Conservation (phyloP, 2,113 vertebrate genomes). For the Syngnathus floridae region DNA sequence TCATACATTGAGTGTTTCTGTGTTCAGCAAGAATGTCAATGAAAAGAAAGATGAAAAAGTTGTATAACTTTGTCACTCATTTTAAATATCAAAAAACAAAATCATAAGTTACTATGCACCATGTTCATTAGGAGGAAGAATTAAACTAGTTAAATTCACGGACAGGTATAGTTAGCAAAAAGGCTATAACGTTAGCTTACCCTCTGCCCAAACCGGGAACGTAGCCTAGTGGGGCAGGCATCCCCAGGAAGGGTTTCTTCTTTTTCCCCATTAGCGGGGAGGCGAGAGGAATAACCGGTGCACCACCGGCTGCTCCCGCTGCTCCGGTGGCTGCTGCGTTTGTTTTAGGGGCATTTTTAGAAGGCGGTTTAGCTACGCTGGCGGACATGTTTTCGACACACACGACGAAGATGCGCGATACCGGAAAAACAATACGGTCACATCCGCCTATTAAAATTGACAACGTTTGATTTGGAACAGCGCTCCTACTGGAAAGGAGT, state of each 20-base stretch:
- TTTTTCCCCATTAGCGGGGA: constrained; percentile 79
- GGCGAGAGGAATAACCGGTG: constrained; percentile 58
- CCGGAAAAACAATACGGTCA: constrained; percentile 59
- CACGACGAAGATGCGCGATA: constrained; percentile 22
- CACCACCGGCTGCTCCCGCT: constrained; percentile 6
- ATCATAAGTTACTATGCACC: neutral
- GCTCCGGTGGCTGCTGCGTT: constrained; percentile 31
- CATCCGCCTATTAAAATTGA: constrained; percentile 37
- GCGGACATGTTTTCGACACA: constrained; percentile 52
- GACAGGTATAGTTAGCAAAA: neutral
- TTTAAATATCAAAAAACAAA: too few species aligned
- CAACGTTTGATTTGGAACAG: constrained; percentile 15
- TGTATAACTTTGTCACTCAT: too few species aligned
- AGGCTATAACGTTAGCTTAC: constrained; percentile 67
- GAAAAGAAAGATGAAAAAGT: too few species aligned
- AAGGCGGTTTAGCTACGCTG: constrained; percentile 41
- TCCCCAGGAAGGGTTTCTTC: constrained; percentile 96
- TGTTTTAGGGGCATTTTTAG: constrained; percentile 52
- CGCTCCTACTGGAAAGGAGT: constrained; percentile 19
- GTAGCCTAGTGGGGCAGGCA: constrained; percentile 93
- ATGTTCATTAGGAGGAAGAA: neutral
- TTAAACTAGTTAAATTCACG: too few species aligned
- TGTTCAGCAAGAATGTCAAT: too few species aligned
- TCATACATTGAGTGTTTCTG: too few species aligned
- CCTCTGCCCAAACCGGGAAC: constrained; percentile 93